These are phyloP conservation scores for Ophiothrix spiculata DNA, from an alignment of 35 echinoderm and acorn worm genomes.

Conservation along the genomic window DNA sequence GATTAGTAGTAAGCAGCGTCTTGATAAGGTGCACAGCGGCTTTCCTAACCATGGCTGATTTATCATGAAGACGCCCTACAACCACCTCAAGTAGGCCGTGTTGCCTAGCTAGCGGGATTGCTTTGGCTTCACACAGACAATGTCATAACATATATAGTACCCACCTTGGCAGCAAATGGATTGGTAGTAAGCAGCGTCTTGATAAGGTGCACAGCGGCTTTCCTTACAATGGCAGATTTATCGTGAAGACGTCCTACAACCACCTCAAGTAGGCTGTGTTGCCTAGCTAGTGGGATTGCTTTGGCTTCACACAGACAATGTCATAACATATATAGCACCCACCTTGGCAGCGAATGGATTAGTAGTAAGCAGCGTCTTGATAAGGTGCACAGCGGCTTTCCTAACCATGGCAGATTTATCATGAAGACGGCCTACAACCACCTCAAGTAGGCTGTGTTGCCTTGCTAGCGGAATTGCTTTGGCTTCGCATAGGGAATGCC, in stretches of 20 bases:
- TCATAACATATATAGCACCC: slow-evolving; percentile 60
- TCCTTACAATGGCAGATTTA: slow-evolving; percentile 87
- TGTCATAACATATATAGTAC: no score
- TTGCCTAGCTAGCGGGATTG: slow-evolving; percentile 76
- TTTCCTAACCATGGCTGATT: slow-evolving; percentile 84
- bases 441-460: slow-evolving; percentile 63
- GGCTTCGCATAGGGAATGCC: slow-evolving; percentile 74
- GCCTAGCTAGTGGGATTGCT: slow-evolving; percentile 74
- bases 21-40: slow-evolving; percentile 77
- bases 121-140: slow-evolving; percentile 65
- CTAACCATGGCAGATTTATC: slow-evolving; percentile 92
- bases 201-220: slow-evolving; percentile 75
- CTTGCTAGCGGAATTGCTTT: slow-evolving; percentile 72
- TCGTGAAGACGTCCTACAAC: slow-evolving; percentile 74
- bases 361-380: slow-evolving; percentile 71
- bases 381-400: slow-evolving; percentile 74
- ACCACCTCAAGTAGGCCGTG: slow-evolving; percentile 62
- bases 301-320: slow-evolving; percentile 63
- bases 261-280: slow-evolving; percentile 67
- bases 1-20: slow-evolving; percentile 75
- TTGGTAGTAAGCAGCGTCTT: slow-evolving; percentile 78
- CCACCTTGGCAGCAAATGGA: slow-evolving; percentile 95
- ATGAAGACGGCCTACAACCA: slow-evolving; percentile 69
- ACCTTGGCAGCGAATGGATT: slow-evolving; percentile 99
- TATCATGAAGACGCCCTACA: slow-evolving; percentile 79